These are phyloP conservation scores for Chelonus formosanus DNA, from an alignment of 2,888 invertebrate species.

Conservation along the genomic window DNA sequence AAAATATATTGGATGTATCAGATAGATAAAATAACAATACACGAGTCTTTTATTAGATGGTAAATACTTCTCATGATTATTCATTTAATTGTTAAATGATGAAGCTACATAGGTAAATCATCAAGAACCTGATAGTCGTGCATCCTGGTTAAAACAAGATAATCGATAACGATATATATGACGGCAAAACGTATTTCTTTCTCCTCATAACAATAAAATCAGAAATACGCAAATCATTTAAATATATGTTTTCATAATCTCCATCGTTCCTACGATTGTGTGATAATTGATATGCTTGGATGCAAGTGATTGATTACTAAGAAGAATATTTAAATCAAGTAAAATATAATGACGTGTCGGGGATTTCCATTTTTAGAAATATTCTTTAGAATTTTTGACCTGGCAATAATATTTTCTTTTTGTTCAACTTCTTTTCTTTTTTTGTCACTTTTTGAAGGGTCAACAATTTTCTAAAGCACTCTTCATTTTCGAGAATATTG, in stretches of 20 bases:
- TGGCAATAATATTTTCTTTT: neutral
- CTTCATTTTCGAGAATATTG: neutral
- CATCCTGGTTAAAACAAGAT: slow-evolving; percentile 43
- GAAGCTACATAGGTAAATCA: slow-evolving; percentile 17
- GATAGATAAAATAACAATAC: neutral
- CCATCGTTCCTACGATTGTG: slow-evolving; percentile 24
- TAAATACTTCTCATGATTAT: slow-evolving; percentile 32
- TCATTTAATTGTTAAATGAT: slow-evolving; percentile 20
- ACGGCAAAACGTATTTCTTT: slow-evolving; percentile 20
- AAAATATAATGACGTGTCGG: slow-evolving; percentile 35
- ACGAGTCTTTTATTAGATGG: neutral
- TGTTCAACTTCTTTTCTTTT: neutral
- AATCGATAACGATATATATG: slow-evolving; percentile 39
- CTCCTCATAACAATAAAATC: slow-evolving; percentile 17
- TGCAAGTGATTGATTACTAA: slow-evolving; percentile 32
- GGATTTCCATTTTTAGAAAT: slow-evolving; percentile 37
- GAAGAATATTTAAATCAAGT: slow-evolving; percentile 16
- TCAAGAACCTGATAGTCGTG: slow-evolving; percentile 12
- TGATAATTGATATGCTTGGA: slow-evolving; percentile 37
- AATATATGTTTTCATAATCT: slow-evolving; percentile 34
- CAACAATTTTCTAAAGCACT: slow-evolving; percentile 21
- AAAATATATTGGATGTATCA: no score
- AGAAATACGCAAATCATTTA: slow-evolving; percentile 36
- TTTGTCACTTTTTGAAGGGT: slow-evolving; percentile 6
- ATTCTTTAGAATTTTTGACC: slow-evolving; percentile 1